phyloP scores from a whole-genome alignment of 1,140 invertebrate genomes.

The Teleogryllus occipitalis region DNA sequence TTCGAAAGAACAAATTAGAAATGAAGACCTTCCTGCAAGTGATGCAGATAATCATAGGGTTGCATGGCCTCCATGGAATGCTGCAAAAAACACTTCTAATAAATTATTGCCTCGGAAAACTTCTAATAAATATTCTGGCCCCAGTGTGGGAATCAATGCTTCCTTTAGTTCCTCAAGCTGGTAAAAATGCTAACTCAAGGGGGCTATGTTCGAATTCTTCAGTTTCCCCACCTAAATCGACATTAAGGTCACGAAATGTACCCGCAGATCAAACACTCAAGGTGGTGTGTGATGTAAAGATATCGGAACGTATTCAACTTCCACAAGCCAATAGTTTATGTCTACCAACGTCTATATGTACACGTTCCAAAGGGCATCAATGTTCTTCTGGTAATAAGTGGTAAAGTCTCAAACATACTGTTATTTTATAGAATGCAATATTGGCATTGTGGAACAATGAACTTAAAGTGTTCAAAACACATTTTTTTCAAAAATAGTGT shows the following conservation, averaged over 20 bases:
- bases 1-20: neutral
- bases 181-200: neutral
- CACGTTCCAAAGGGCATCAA: neutral
- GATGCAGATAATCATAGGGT: conserved; percentile 9
- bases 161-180: neutral
- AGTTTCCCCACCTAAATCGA: neutral
- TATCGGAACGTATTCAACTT: neutral
- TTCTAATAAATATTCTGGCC: neutral
- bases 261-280: neutral
- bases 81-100: neutral
- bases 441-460: no score
- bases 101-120: neutral
- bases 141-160: neutral
- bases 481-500: no score
- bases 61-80: conserved; percentile 8
- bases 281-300: neutral
- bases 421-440: neutral
- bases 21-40: neutral
- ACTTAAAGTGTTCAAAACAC: no score
- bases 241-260: neutral
- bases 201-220: neutral
- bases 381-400: neutral
- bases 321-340: neutral
- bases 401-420: neutral
- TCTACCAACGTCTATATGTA: neutral